These are phyloP conservation scores for Acleris literana DNA, from an alignment of 2,888 invertebrate species.

Conservation along the genomic window DNA sequence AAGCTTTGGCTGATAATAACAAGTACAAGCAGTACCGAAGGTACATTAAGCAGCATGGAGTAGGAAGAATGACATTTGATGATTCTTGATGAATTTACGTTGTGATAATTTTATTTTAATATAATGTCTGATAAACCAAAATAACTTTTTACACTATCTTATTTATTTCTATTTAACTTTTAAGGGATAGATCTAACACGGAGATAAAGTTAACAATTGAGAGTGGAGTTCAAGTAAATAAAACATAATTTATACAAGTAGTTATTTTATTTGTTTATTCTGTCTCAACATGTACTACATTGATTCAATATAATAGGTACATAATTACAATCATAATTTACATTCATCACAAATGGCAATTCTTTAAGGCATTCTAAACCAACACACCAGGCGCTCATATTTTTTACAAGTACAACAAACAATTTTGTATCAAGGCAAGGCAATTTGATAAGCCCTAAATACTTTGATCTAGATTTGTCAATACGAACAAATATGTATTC, in stretches of 20 bases:
- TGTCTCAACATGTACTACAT: slow-evolving; percentile 78
- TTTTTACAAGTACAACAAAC: too few species aligned
- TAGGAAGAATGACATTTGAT: slow-evolving; percentile 95
- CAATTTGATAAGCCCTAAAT: slow-evolving; percentile 44
- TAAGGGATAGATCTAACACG: slow-evolving; percentile 1
- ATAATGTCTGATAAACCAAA: slow-evolving; percentile 21
- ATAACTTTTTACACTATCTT: slow-evolving; percentile 22
- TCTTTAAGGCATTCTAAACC: slow-evolving; percentile 68
- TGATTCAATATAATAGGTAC: slow-evolving; percentile 56
- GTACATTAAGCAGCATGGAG: slow-evolving; percentile 95
- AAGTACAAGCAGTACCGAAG: slow-evolving; percentile 94
- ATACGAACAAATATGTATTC: too few species aligned
- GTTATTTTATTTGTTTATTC: slow-evolving; percentile 73
- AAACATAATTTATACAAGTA: slow-evolving; percentile 76
- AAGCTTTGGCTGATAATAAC: slow-evolving; percentile 92
- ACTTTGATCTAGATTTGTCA: too few species aligned
- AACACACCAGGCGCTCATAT: slow-evolving; percentile 48
- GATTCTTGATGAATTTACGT: slow-evolving; percentile 83
- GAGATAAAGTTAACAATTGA: slow-evolving; percentile 13
- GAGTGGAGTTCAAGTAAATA: slow-evolving; percentile 42
- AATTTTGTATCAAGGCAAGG: slow-evolving; percentile 51
- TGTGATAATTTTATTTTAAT: slow-evolving; percentile 34
- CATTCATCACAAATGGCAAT: slow-evolving; percentile 76
- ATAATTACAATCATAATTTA: slow-evolving; percentile 66
- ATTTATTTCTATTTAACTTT: slow-evolving; percentile 18